phyloP scores from a whole-genome alignment of 1,140 invertebrate genomes.

The Drosophila pseudoobscura region DNA sequence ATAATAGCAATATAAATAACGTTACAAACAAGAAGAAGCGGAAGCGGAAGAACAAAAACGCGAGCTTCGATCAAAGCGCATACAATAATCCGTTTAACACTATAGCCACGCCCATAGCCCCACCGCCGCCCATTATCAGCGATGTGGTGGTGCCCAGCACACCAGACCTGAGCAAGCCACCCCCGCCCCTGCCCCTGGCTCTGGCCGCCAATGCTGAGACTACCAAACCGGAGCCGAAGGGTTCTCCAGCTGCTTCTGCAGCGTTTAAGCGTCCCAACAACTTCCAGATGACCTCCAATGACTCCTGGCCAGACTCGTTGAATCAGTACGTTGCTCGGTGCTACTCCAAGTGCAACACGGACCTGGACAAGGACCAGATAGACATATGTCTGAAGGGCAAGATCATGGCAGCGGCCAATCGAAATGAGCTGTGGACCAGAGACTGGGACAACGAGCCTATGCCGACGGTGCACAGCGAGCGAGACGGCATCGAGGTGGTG shows the following conservation, averaged over 20 bases:
- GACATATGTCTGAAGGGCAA: conserved; percentile 96
- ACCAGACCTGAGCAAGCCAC: conserved; percentile 67
- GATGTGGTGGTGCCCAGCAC: conserved; percentile 53
- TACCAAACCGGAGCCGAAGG: conserved; percentile 7
- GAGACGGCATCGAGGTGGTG: conserved; percentile 86
- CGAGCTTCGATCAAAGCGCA: conserved; percentile 81
- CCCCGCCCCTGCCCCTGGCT: conserved; percentile 58
- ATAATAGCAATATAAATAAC: conserved; percentile 35
- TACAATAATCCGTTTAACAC: conserved; percentile 72
- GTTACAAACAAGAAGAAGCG: conserved; percentile 87
- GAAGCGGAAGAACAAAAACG: conserved; percentile 85
- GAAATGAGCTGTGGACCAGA: conserved; percentile 92
- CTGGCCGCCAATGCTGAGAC: conserved; percentile 22
- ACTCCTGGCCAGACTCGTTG: conserved; percentile 89
- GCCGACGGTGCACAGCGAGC: conserved; percentile 91
- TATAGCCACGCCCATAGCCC: conserved; percentile 28
- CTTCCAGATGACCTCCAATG: conserved; percentile 84
- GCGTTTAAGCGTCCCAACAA: conserved; percentile 69
- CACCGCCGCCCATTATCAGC: conserved; percentile 43
- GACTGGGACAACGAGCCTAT: conserved; percentile 97
- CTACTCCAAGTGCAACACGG: conserved; percentile 94
- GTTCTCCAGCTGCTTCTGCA: conserved; percentile 10
- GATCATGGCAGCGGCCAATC: conserved; percentile 93
- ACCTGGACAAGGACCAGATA: conserved; percentile 95
- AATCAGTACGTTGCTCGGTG: conserved; percentile 95